Base-by-base conservation (phyloP, 2,113 vertebrate species). In the Mirza zaza region DNA sequence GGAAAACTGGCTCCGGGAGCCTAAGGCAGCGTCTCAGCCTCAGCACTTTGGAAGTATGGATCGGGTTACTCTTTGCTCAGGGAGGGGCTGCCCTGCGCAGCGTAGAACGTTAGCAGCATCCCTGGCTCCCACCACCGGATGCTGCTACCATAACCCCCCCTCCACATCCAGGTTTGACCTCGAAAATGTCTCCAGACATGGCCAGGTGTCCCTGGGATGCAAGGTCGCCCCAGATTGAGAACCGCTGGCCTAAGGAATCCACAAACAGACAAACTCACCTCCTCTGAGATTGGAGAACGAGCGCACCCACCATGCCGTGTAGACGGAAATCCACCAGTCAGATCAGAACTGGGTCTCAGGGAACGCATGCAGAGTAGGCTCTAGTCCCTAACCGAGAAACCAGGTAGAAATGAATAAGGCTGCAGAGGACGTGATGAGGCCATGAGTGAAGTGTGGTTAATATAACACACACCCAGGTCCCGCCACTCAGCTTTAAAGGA, bases 51-150 rank as follows among this genome's bases (percentile, higher is more conserved):
- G 8, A 34, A 25, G 5, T 6, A 6, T 20, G 27, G 17, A 39
- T 71, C 4, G 21, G 21, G 6, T 42, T 0, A 21, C 1, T 77
- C 73, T 20, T 42, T 3, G 0, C 6, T 13, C 5, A 12, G 36
- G 12, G 20, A 0, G 3, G 1, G n/a, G 36, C 36, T 32, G 52
- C 18, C 34, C 15, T 25, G 4, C 4, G 2, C 5, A 0, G 1
- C 2, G 14, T 1, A 2, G 2, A 3, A 2, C 0, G 10, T 11
- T 3, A 8, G 34, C 48, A 2, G 9, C 10, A 0, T 14, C 71
- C 23, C 3, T 13, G 20, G 12, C 45, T 55, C 36, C 42, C 23
- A 23, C 14, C 7, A 17, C 21, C 3, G 20, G 20, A 12, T 14
- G 50, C 76, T 36, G 36, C 34, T 3, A 29, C 25, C 85, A 34